phyloP scores from a whole-genome alignment of 2,113 vertebrate genomes.

The Nanger granti region DNA sequence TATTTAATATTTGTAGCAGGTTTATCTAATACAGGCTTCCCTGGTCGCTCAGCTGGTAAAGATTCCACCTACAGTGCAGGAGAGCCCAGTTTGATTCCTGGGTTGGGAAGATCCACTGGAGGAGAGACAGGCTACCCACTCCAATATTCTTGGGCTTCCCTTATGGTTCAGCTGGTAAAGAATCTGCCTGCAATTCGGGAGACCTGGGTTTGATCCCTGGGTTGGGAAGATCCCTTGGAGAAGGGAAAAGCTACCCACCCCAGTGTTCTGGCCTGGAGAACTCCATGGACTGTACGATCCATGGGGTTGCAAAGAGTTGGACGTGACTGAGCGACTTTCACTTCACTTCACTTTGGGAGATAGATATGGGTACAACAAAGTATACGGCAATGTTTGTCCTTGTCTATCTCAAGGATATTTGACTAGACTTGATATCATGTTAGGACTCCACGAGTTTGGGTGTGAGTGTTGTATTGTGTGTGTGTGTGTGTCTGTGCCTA shows the following conservation, averaged over 20 bases:
- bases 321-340: background rate
- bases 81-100: background rate
- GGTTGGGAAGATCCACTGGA: background rate
- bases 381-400: background rate
- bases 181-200: background rate
- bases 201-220: background rate
- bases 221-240: background rate
- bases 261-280: background rate
- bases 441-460: background rate
- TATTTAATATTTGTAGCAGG: background rate
- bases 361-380: background rate
- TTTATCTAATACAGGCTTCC: background rate
- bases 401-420: background rate
- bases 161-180: background rate
- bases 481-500: rapidly evolving
- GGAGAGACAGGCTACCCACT: background rate
- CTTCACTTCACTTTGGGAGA: background rate
- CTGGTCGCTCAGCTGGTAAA: background rate
- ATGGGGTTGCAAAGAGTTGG: background rate
- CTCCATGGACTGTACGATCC: background rate
- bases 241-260: background rate
- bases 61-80: background rate
- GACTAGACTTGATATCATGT: background rate
- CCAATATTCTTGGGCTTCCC: background rate
- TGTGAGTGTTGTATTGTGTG: background rate